Percentiles rank a stretch among this genome's conserved stretches.
Evolutionary conservation across 1,140 invertebrate species (phyloP).

Genomic region (Glossosoma conforme): DNA sequence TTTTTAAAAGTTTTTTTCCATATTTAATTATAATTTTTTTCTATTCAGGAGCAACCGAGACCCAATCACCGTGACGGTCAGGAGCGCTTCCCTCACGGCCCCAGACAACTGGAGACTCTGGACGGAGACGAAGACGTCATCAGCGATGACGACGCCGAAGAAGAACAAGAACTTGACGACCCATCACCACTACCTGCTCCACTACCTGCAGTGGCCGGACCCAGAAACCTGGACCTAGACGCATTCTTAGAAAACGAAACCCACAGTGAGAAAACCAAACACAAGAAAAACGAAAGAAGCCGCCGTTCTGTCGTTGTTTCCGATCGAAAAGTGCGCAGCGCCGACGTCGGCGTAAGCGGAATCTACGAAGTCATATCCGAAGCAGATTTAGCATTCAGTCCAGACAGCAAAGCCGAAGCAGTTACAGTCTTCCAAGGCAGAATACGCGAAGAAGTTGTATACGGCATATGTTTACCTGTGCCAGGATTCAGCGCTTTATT

Average conservation of each 20-base stretch:
- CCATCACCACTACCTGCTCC: conserved; percentile 38
- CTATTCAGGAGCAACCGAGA: conserved; percentile 52
- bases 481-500: conserved; percentile 84
- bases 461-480: conserved; percentile 86
- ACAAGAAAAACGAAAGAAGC: conserved; percentile 31
- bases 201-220: conserved; percentile 53
- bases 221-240: conserved; percentile 48
- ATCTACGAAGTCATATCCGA: conserved; percentile 90
- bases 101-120: conserved; percentile 59
- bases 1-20: too few relatives aligned
- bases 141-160: conserved; percentile 31
- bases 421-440: conserved; percentile 83
- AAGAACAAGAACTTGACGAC: conserved; percentile 11
- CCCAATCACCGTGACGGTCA: conserved; percentile 52
- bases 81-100: conserved; percentile 78
- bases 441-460: conserved; percentile 81
- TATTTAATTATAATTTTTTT: conserved; percentile 5
- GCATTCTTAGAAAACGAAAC: conserved; percentile 11
- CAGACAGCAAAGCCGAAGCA: conserved; percentile 70
- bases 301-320: conserved; percentile 64
- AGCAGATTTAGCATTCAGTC: conserved; percentile 86
- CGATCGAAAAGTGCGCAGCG: conserved; percentile 69
- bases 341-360: conserved; percentile 80
- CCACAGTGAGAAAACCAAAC: conserved; percentile 14
- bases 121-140: conserved; percentile 33